Evolutionary conservation across 2,888 invertebrate genomes (phyloP).

Genomic region (Choristoneura rosaceana): DNA sequence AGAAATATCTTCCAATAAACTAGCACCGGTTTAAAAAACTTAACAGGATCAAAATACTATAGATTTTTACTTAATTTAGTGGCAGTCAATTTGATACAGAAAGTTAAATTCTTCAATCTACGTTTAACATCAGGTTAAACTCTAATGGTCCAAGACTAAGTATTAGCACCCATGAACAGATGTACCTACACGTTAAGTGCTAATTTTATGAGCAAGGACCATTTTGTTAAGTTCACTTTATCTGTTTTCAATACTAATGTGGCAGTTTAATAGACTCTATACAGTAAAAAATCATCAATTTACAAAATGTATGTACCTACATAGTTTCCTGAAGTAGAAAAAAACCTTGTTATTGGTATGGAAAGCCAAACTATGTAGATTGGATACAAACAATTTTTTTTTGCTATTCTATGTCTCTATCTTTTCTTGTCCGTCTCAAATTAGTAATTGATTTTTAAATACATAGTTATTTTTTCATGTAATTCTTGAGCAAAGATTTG

Average conservation of each 20-base stretch:
- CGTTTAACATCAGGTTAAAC: background rate
- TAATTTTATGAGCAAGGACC: constrained; percentile 1
- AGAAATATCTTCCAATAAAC: background rate
- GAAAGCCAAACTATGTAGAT: too few relatives aligned
- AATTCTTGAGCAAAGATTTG: too few relatives aligned
- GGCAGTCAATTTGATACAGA: too few relatives aligned
- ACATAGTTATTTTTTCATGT: too few relatives aligned
- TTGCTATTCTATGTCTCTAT: too few relatives aligned
- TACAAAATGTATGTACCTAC: background rate
- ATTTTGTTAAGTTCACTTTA: background rate
- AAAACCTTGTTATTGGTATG: too few relatives aligned
- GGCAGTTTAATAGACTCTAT: background rate
- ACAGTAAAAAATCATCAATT: background rate
- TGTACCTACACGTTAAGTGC: background rate
- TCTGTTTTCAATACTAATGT: background rate
- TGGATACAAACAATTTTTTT: too few relatives aligned
- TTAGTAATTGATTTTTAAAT: too few relatives aligned
- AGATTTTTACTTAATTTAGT: background rate
- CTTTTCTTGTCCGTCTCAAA: too few relatives aligned
- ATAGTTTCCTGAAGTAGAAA: too few relatives aligned
- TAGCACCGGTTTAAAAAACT: background rate
- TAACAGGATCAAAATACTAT: background rate
- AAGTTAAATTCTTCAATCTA: too few relatives aligned
- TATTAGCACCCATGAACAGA: background rate
- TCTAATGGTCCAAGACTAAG: background rate